Conservation (phyloP, 2,888 invertebrate species). For the Gryllus longicercus region DNA sequence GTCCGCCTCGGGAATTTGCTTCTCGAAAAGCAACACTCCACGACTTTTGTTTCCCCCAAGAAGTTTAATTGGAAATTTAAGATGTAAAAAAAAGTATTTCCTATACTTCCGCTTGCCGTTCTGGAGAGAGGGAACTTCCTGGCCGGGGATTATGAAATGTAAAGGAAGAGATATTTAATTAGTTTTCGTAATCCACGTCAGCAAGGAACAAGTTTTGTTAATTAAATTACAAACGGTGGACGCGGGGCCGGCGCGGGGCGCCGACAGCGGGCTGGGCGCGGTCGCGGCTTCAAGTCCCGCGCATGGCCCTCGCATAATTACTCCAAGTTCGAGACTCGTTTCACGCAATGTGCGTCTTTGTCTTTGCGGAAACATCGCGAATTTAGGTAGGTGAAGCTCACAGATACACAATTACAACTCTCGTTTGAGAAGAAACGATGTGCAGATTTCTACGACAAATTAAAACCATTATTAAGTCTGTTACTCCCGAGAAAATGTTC, state of each 20-base stretch:
- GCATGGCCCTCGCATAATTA: too few relatives aligned
- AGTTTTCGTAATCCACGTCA: conserved; percentile 8
- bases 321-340: too few relatives aligned
- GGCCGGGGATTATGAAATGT: neutral
- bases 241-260: neutral
- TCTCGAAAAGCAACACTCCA: neutral
- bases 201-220: neutral
- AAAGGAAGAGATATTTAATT: conserved; percentile 8
- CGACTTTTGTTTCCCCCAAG: neutral
- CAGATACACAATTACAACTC: too few relatives aligned
- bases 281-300: neutral
- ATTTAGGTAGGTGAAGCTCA: too few relatives aligned
- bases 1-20: too few relatives aligned
- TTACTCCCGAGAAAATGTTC: too few relatives aligned
- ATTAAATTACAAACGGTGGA: neutral
- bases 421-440: too few relatives aligned
- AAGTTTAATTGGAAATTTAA: conserved; percentile 8
- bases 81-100: conserved; percentile 4
- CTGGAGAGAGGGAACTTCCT: neutral
- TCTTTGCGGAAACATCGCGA: too few relatives aligned
- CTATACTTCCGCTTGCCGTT: neutral
- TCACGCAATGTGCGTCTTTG: too few relatives aligned
- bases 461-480: too few relatives aligned
- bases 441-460: too few relatives aligned
- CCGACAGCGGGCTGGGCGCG: neutral